These are phyloP conservation scores for Glaucidium brasilianum DNA, from an alignment of 2,113 vertebrate genomes.

Conservation along the genomic window DNA sequence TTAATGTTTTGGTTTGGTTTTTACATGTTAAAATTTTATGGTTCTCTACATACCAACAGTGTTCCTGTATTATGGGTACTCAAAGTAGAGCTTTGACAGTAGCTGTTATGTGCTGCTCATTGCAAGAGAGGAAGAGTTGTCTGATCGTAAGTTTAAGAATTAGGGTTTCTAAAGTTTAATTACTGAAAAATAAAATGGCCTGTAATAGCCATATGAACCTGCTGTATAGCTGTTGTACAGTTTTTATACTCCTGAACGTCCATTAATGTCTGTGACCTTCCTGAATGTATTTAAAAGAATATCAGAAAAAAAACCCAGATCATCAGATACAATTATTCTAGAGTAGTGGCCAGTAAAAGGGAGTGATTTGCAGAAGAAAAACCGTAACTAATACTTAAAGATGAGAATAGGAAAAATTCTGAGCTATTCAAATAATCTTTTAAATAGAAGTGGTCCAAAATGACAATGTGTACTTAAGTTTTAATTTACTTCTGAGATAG, in stretches of 20 bases:
- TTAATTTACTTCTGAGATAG: neutral
- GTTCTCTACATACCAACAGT: neutral
- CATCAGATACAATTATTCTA: neutral
- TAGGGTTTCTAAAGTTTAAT: neutral
- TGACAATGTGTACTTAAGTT: neutral
- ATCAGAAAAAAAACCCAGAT: neutral
- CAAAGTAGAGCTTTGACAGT: neutral
- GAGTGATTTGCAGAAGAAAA: neutral
- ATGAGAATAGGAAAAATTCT: neutral
- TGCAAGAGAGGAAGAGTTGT: neutral
- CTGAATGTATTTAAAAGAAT: neutral
- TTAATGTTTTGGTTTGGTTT: neutral
- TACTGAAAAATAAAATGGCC: neutral
- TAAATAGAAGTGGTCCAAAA: neutral
- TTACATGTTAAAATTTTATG: accelerated
- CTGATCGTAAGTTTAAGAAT: neutral
- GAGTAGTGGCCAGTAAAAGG: neutral
- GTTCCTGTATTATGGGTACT: neutral
- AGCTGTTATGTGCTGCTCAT: neutral
- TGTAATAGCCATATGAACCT: neutral
- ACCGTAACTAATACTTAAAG: neutral
- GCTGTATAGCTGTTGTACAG: neutral
- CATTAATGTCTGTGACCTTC: neutral
- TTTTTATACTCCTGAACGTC: neutral
- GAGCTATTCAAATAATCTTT: neutral